Evolutionary conservation across 1,140 invertebrate species (phyloP), one percentile per base, ranked within the genome.

Genomic region (Danaus plexippus): DNA sequence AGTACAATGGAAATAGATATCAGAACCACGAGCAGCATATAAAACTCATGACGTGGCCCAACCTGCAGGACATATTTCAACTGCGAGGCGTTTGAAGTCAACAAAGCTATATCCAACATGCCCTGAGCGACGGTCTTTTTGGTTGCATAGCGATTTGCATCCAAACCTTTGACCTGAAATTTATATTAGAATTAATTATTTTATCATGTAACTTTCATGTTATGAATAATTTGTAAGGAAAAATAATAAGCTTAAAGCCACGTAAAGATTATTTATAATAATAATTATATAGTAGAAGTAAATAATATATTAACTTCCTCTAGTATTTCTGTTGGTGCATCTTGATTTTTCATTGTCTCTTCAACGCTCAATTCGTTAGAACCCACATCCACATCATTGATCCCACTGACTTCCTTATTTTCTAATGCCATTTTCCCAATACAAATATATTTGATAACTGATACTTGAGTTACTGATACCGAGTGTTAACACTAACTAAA

Each of bases 61-160:
- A 94, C 92, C 89, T 94, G 93, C 0, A 97, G 89, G 11, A 96
- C 92, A 68, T 96, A 96, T 80, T 96, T 96, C 9, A 97, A 85
- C 71, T 97, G 95, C 0, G 94, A 95, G n/a, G 95, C 95, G 77
- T 96, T 94, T 2, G 93, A 93, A 0, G 94, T 94, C 40, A 95
- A 86, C 45, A 95, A 78, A 0, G 94, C 94, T 55, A 95, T 94
- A 71, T 94, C 93, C 63, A 94, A 86, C 89, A 94, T 92, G 10
- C 93, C 93, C 80, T 95, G 94, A 0, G 94, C 94, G 44, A 96
- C 94, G 0, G 94, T 96, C 82, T 96, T 96, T 78, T 95, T 96
- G 1, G 94, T 95, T 0, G 94, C 94, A 90, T 95, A 95, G 59
- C 91, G 89, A 78, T 95, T 95, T 0, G 92, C 91, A 65, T 95